Percentiles rank a stretch among this genome's conserved stretches.
phyloP scores from a whole-genome alignment of 1,140 invertebrate species.

The Rhagoletis pomonella region DNA sequence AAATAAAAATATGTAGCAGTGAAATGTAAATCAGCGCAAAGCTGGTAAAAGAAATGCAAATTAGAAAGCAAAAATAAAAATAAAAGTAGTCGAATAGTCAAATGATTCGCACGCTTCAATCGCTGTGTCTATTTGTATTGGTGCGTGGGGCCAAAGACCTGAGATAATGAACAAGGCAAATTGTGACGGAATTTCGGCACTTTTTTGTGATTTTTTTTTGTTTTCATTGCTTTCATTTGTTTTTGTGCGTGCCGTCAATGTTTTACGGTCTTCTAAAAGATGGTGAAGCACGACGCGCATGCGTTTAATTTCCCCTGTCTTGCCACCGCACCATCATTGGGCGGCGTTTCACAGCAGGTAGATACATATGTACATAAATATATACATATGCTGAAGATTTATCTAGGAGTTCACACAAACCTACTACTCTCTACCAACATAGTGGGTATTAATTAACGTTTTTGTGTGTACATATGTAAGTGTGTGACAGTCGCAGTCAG shows the following conservation, averaged over 20 bases:
- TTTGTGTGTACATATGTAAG: too few species aligned
- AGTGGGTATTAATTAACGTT: too few species aligned
- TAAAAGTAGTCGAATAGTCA: neutral
- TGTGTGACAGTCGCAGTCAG: neutral
- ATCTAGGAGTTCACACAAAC: slow-evolving; percentile 18
- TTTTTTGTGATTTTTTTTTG: neutral
- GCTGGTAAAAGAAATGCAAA: neutral
- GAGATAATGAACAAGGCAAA: neutral
- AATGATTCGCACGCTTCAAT: neutral
- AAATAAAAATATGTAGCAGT: neutral
- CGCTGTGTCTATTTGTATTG: neutral
- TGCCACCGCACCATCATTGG: too few species aligned
- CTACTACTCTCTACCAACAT: neutral
- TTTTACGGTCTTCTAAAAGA: neutral
- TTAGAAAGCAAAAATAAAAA: slow-evolving; percentile 36
- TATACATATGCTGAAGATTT: neutral
- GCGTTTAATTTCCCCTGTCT: slow-evolving; percentile 18
- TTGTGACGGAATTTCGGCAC: neutral
- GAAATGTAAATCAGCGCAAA: neutral
- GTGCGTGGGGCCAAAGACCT: slow-evolving; percentile 34
- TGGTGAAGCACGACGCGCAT: neutral
- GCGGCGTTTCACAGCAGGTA: slow-evolving; percentile 35
- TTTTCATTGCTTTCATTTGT: neutral
- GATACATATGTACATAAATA: neutral
- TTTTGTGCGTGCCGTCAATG: neutral